Evolutionary conservation across 2,797 vertebrate genomes (phyloP).

Genomic region (Avahi laniger): DNA sequence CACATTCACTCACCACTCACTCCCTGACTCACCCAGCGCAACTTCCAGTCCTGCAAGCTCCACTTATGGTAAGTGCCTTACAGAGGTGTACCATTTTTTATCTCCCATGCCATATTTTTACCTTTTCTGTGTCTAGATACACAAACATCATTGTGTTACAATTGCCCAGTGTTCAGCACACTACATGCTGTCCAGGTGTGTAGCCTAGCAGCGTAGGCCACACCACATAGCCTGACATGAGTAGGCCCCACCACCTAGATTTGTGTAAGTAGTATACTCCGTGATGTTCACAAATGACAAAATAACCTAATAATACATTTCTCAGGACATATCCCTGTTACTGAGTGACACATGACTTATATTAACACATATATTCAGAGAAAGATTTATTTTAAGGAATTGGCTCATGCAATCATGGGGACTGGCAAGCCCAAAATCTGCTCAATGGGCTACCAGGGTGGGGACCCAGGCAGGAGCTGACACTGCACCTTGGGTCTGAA

Average conservation of each 20-base stretch:
- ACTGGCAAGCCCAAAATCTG: background rate
- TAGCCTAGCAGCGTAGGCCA: background rate
- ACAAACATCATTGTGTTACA: background rate
- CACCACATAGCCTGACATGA: background rate
- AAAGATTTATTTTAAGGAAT: background rate
- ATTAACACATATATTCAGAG: background rate
- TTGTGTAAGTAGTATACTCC: background rate
- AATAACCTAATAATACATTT: background rate
- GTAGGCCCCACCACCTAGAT: background rate
- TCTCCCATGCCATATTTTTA: background rate
- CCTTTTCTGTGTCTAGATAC: background rate
- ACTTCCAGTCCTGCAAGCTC: background rate
- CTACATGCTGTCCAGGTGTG: background rate
- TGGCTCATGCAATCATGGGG: background rate
- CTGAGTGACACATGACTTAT: no score
- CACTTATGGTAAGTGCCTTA: background rate
- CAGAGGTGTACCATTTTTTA: background rate
- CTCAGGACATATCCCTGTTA: background rate
- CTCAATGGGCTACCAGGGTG: rapidly evolving
- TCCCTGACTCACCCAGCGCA: background rate
- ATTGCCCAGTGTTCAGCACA: background rate
- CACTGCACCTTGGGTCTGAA: background rate
- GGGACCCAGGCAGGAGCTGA: rapidly evolving
- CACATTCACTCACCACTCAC: background rate
- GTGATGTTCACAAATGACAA: background rate